These are phyloP conservation scores for Hypolimnas misippus DNA, from an alignment of 2,888 invertebrate species.

Conservation along the genomic window DNA sequence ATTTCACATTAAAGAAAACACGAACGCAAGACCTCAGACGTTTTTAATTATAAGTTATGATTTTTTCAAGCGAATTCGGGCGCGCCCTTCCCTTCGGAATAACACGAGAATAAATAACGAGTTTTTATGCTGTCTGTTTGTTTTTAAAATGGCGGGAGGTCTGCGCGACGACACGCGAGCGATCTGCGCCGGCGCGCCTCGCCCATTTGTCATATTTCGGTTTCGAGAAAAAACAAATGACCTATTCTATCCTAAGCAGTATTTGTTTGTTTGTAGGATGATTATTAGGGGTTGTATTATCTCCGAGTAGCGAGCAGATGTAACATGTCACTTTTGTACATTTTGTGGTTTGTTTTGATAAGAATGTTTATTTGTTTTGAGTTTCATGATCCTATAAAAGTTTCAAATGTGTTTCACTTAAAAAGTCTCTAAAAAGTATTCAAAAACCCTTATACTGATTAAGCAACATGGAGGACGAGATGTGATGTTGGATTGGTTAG, in stretches of 20 bases:
- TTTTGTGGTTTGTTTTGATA: constrained; percentile 54
- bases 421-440: neutral
- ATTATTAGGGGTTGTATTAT: constrained; percentile 80
- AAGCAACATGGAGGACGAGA: constrained; percentile 23
- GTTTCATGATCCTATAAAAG: constrained; percentile 28
- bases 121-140: constrained; percentile 82
- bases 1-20: constrained; percentile 39
- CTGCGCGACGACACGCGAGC: constrained; percentile 83
- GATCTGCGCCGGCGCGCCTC: constrained; percentile 64
- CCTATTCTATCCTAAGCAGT: constrained; percentile 74
- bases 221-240: constrained; percentile 80
- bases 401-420: neutral
- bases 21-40: constrained; percentile 57
- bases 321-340: constrained; percentile 58
- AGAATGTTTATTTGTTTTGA: constrained; percentile 40
- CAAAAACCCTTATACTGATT: constrained; percentile 24
- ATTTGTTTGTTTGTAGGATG: constrained; percentile 79
- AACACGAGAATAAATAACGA: constrained; percentile 82
- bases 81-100: constrained; percentile 78
- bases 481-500: constrained; percentile 36
- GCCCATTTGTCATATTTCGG: constrained; percentile 83
- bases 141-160: constrained; percentile 85
- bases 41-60: constrained; percentile 82
- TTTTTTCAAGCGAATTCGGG: constrained; percentile 80
- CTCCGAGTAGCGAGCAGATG: constrained; percentile 70